Conservation (phyloP, 2,797 vertebrate species). For the Cryptoblepharus egeriae region DNA sequence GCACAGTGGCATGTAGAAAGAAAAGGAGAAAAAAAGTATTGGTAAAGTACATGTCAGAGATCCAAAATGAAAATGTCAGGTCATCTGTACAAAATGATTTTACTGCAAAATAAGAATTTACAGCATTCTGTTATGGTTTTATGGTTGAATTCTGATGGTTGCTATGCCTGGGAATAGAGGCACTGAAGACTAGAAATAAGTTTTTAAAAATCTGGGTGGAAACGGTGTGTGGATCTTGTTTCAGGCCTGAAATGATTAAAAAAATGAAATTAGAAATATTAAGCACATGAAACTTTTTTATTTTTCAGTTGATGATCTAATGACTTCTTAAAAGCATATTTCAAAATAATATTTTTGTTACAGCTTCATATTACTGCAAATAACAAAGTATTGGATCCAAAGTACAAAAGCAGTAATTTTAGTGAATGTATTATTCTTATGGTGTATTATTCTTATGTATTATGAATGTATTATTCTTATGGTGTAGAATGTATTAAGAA, state of each 20-base stretch:
- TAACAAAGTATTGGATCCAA: neutral
- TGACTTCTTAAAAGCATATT: neutral
- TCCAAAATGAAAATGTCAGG: neutral
- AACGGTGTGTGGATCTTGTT: neutral
- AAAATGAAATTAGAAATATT: too few species aligned
- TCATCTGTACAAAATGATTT: neutral
- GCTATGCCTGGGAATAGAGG: neutral
- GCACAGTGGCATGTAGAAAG: neutral
- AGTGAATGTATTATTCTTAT: too few species aligned
- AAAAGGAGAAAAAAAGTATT: neutral
- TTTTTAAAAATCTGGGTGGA: neutral
- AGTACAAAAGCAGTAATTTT: too few species aligned
- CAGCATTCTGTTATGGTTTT: neutral
- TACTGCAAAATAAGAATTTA: neutral
- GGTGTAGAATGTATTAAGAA: too few species aligned
- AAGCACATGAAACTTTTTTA: neutral
- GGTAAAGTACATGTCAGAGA: neutral
- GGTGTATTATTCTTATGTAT: too few species aligned
- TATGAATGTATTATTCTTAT: too few species aligned
- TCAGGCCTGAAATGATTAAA: neutral
- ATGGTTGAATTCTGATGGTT: neutral
- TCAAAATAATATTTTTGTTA: neutral
- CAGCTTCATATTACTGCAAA: neutral
- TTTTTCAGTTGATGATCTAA: neutral
- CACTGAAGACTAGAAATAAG: neutral